Conservation (phyloP, 2,888 invertebrate genomes). For the Petrophora chlorosata region DNA sequence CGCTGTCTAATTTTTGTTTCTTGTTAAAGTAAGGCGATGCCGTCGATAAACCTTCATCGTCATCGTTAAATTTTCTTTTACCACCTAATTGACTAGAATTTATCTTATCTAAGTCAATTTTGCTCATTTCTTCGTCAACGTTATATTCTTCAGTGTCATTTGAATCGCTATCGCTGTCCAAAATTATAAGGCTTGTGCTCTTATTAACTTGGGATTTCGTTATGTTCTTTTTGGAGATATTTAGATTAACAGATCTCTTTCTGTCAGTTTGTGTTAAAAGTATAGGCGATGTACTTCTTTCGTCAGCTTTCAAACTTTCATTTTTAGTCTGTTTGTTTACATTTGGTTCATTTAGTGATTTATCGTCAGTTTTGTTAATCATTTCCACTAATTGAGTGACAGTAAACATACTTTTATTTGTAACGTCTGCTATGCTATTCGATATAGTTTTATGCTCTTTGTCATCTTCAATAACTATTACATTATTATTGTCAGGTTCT, state of each 20-base stretch:
- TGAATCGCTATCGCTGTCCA: slow-evolving; percentile 71
- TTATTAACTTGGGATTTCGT: slow-evolving; percentile 30
- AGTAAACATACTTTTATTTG: slow-evolving; percentile 70
- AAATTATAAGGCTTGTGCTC: slow-evolving; percentile 57
- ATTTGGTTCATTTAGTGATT: slow-evolving; percentile 27
- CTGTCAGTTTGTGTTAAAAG: slow-evolving; percentile 65
- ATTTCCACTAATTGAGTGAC: slow-evolving; percentile 76
- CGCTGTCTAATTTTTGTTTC: slow-evolving; percentile 54
- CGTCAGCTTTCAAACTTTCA: too few species aligned
- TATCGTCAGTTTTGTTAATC: slow-evolving; percentile 61
- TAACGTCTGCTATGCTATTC: slow-evolving; percentile 43
- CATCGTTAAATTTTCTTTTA: slow-evolving; percentile 52
- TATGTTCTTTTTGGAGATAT: slow-evolving; percentile 22
- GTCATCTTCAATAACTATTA: slow-evolving; percentile 25
- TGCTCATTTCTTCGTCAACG: slow-evolving; percentile 34
- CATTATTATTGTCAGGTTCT: slow-evolving; percentile 35
- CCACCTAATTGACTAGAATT: slow-evolving; percentile 12
- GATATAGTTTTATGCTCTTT: slow-evolving; percentile 30
- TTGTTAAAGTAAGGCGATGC: slow-evolving; percentile 73
- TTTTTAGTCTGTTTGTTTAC: too few species aligned
- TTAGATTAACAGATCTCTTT: slow-evolving; percentile 40
- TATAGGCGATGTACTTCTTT: slow-evolving; percentile 67
- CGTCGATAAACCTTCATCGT: slow-evolving; percentile 46
- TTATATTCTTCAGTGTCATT: slow-evolving; percentile 56
- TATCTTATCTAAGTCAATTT: slow-evolving; percentile 14